A percentile compares a stretch with the other conserved stretches of the same genome.
Conservation (phyloP, 2,888 invertebrate genomes). For the Sminthurides aquaticus region DNA sequence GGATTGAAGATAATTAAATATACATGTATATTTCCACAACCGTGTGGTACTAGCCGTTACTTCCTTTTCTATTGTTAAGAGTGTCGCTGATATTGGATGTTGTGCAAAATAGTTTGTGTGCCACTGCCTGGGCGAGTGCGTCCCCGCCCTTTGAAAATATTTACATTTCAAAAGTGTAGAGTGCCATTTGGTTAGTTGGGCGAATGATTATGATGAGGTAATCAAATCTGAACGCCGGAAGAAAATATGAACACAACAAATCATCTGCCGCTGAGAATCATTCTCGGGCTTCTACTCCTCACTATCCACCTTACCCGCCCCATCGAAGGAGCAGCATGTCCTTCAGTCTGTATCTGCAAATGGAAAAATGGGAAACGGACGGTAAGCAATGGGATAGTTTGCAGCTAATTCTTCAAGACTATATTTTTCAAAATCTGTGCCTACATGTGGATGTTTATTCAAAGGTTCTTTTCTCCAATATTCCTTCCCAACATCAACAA, state of each 20-base stretch:
- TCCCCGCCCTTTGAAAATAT: background rate
- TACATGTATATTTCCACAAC: too few species aligned
- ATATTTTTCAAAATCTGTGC: conserved; percentile 11
- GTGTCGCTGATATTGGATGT: too few species aligned
- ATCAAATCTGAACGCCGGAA: background rate
- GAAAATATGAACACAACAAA: background rate
- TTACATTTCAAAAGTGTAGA: background rate
- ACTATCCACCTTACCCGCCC: conserved; percentile 33
- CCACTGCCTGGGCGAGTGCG: too few species aligned
- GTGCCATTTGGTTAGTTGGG: background rate
- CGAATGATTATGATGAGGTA: background rate
- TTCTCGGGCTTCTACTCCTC: conserved; percentile 36
- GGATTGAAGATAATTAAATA: too few species aligned
- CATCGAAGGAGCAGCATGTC: conserved; percentile 23
- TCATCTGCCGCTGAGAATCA: conserved; percentile 31
- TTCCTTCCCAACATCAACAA: too few species aligned
- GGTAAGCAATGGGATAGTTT: conserved; percentile 49
- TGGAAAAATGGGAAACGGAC: conserved; percentile 92
- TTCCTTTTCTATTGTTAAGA: too few species aligned
- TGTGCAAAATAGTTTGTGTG: background rate
- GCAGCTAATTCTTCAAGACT: conserved; percentile 12
- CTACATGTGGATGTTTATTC: conserved; percentile 1
- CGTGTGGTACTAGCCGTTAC: too few species aligned
- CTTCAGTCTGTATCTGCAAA: conserved; percentile 57
- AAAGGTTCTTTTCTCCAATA: too few species aligned